Evolutionary conservation across 2,113 vertebrate genomes (phyloP).

Genomic region (Coryphaenoides rupestris): DNA sequence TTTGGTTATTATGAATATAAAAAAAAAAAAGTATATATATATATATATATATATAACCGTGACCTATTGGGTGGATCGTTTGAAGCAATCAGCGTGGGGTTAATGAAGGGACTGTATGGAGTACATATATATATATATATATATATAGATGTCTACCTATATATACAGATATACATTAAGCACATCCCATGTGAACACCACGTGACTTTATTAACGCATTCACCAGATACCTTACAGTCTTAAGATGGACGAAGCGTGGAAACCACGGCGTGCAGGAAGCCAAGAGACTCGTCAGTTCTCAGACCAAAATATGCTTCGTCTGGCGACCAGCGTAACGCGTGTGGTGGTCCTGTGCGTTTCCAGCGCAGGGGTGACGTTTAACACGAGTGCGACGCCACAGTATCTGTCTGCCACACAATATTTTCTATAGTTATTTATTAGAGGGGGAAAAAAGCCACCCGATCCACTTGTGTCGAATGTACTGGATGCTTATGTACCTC

Average conservation of each 20-base stretch:
- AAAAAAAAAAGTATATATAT: too few relatives aligned
- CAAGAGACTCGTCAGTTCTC: neutral
- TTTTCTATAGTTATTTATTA: too few relatives aligned
- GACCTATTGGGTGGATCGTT: too few relatives aligned
- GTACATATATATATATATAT: too few relatives aligned
- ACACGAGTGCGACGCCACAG: neutral
- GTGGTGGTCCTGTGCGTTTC: neutral
- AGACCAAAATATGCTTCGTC: too few relatives aligned
- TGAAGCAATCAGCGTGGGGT: neutral
- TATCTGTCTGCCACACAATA: neutral
- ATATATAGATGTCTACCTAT: too few relatives aligned
- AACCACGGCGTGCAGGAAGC: too few relatives aligned
- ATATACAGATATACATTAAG: neutral
- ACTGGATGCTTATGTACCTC: constrained; percentile 12
- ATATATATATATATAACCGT: too few relatives aligned
- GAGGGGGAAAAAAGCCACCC: too few relatives aligned
- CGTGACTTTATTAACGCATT: constrained; percentile 43
- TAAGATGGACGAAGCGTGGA: neutral
- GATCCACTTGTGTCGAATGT: too few relatives aligned
- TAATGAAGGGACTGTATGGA: neutral
- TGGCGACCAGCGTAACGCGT: neutral
- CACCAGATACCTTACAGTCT: constrained; percentile 62
- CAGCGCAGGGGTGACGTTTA: neutral
- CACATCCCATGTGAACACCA: constrained; percentile 19
- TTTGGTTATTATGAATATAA: too few relatives aligned